phyloP scores from a whole-genome alignment of 2,797 vertebrate genomes.

The Salarias fasciatus region DNA sequence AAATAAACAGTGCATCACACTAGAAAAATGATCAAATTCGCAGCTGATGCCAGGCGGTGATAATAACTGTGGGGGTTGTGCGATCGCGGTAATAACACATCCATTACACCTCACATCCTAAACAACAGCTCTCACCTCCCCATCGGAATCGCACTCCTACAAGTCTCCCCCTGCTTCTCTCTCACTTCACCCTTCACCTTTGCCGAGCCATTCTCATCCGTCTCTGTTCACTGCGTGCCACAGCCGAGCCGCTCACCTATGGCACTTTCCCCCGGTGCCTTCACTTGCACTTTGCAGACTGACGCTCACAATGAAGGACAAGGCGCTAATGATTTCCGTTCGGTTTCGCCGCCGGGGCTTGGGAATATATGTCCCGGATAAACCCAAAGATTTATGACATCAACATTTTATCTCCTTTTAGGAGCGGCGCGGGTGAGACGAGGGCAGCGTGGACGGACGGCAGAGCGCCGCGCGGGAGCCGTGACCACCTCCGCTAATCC shows the following conservation, averaged over 20 bases:
- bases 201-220: conserved; percentile 48
- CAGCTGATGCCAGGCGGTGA: conserved; percentile 4
- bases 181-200: conserved; percentile 51
- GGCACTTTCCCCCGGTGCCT: conserved; percentile 31
- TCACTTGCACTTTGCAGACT: conserved; percentile 51
- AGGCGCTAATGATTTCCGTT: conserved; percentile 59
- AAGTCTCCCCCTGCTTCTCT: conserved; percentile 16
- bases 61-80: conserved; percentile 14
- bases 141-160: conserved; percentile 4
- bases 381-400: conserved; percentile 56
- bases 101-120: conserved; percentile 32
- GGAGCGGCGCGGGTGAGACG: background rate
- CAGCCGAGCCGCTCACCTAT: conserved; percentile 41
- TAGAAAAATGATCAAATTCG: conserved; percentile 25
- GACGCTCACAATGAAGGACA: conserved; percentile 63
- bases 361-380: conserved; percentile 30
- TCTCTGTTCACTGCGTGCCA: conserved; percentile 45
- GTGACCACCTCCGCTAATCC: conserved; percentile 57
- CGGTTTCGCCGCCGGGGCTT: conserved; percentile 35
- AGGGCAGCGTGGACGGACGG: conserved; percentile 17
- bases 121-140: conserved; percentile 23
- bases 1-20: background rate
- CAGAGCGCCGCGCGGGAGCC: conserved; percentile 21
- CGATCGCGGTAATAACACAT: conserved; percentile 41
- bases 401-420: conserved; percentile 47